Base-by-base conservation (phyloP, 2,888 invertebrate genomes). In the Ptychoptera albimana region DNA sequence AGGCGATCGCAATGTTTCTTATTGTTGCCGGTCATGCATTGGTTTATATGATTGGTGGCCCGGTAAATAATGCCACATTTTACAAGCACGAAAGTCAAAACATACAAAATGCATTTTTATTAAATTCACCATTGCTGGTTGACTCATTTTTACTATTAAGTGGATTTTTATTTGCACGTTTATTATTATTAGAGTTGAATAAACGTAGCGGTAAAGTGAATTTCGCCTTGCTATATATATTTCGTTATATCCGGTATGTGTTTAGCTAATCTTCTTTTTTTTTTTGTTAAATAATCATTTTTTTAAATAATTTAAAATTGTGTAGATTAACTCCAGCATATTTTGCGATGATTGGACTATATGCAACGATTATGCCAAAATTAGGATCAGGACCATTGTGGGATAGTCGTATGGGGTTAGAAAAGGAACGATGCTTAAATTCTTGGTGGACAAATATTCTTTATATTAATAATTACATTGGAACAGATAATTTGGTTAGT, bases 381-480 rank as follows among this genome's bases (percentile, higher is more conserved):
- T 60, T 82, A 16, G 80, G 78, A 13, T 74, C 74, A 49, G 86
- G 86, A 0, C 86, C 85, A 0, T 63, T 84, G 39, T 86, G 85
- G 86, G 67, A 75, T 32, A 66, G 71, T 13, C 68, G 70, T 49
- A 68, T 80, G 48, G 60, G 61, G n/a, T 53, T 73, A 32, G 73
- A 73, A 49, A 59, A 60, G 40, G 66, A 70, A 54, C 66, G 79
- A 45, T 83, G 83, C 52, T 58, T 69, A 49, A 61, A 67, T 1
- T 77, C 77, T 1, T 82, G 82, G 82, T 83, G 82, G 82, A 60
- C 77, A 0, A 82, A 83, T 58, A 66, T 82, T 37, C 59, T 82
- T 31, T 83, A 82, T 57, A 68, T 82, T 41, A 82, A 82, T 55
- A 83, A 83, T 56, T 82, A 82, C 54, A 67, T 79, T 11, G 72